Base-by-base conservation (phyloP, 1,140 invertebrate genomes). In the Microplitis demolitor region DNA sequence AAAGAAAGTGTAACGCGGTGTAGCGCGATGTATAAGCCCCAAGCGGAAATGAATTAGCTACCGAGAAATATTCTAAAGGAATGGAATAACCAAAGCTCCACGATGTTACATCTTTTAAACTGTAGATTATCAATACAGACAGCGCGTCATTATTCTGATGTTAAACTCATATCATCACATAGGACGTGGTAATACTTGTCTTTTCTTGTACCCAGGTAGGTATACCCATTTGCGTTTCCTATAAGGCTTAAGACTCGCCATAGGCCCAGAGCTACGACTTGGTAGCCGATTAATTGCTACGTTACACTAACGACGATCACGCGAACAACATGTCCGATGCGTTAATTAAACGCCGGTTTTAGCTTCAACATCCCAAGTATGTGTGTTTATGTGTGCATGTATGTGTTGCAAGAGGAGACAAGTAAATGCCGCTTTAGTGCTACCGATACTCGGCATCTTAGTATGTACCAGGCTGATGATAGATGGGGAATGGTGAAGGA, bases 231-330 rank as follows among this genome's bases (percentile, higher is more conserved):
- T 13, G 14, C 33, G 67, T 70, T 71, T 37, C 62, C 34, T 58
- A 56, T 60, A 16, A 66, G 31, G 62, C 33, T 68, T 37, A 56
- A 50, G 39, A 45, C 6, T 45, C 39, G 4, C 39, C 5, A 9
- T 45, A 11, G 39, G 39, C 39, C 39, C 6, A 45, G 8, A 45
- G 39, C 39, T 61, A 50, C 50, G 45, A 54, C 37, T 53, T 56
- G 64, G 60, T 72, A 45, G 35, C 61, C 72, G 35, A 77, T 76
- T 76, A 77, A 76, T 77, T 76, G 62, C 74, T 69, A 69, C 68
- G 69, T 75, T 77, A 78, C 56, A 71, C 69, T 76, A 70, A 72
- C 63, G 78, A 75, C 73, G 63, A 66, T 67, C 54, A 51, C 60
- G 39, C 14, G 11, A 61, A 71, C 69, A 45, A 71, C 54, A 63